Evolutionary conservation across 2,888 invertebrate genomes (phyloP), one percentile per base, ranked within the genome.

Genomic region (Caenorhabditis sp.): DNA sequence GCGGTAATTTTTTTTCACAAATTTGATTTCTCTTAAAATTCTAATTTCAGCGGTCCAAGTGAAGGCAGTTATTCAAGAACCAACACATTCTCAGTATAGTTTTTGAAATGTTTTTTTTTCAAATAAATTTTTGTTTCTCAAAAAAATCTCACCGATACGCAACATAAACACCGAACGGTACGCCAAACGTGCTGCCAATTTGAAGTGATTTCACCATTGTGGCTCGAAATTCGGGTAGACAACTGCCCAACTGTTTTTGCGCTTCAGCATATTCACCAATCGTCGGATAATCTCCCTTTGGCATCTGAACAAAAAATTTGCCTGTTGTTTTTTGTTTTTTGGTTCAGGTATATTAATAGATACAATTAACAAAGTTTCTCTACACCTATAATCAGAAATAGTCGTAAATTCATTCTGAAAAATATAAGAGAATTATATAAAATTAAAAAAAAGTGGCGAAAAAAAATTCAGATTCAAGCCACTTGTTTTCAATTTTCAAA

Each of bases 131-230:
- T 24, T 24, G 1, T 51, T 10, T 51, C 19, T 19, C 6, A 19
- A 51, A 23, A 17, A 17, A 37, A 12, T 19, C 59, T 14, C 59
- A 77, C 79, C 76, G 70, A 51, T 79, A 82, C 1, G 81, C 78
- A 17, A 78, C 79, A 66, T 83, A 82, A 19, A 79, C 6, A 19
- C 82, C 82, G 58, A 83, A 82, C 3, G 83, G 83, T 50, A 82
- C 77, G 5, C 83, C 83, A 8, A 81, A 62, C 6, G 60, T 66
- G 10, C 75, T 23, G 12, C 83, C 83, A 37, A 75, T 67, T 58
- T 77, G 69, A 26, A 77, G 19, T 23, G 79, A 75, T 73, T 77
- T 81, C 24, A 79, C 64, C 69, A 79, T 77, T n/a, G 78, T 79
- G 14, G 74, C 75, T 24, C 79, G 71, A 57, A 79, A 77, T 63